These are phyloP conservation scores for Alosa alosa DNA, from an alignment of 2,113 vertebrate species.

Conservation along the genomic window DNA sequence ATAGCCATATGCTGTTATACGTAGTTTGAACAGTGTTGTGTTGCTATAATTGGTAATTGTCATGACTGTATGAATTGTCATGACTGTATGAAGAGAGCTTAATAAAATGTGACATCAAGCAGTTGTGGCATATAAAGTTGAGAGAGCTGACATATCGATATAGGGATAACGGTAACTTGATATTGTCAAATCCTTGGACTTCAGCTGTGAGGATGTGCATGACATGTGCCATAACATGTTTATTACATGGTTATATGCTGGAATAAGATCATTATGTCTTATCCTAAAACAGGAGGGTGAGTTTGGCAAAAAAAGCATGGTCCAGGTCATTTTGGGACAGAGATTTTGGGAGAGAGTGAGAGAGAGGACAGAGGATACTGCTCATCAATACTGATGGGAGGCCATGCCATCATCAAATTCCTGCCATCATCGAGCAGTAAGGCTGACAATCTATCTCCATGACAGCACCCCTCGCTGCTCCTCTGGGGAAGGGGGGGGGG, in stretches of 20 bases:
- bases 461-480: not conserved
- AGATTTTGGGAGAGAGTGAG: not conserved
- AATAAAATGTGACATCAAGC: too few relatives aligned
- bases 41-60: not conserved
- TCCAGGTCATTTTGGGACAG: not conserved
- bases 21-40: not conserved
- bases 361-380: not conserved
- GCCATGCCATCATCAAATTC: not conserved
- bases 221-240: not conserved
- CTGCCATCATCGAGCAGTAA: not conserved
- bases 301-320: not conserved
- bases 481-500: not conserved
- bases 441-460: not conserved
- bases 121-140: not conserved
- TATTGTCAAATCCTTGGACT: not conserved
- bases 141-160: not conserved
- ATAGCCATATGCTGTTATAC: not conserved
- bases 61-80: not conserved
- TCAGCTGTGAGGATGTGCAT: not conserved
- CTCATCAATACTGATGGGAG: slow-evolving; percentile 2
- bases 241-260: not conserved
- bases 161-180: not conserved
- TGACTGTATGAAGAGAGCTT: not conserved
- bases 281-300: not conserved
- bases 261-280: not conserved